Percentiles rank a stretch among this genome's conserved stretches.
phyloP scores from a whole-genome alignment of 64 coral and sea anemone species.

The Catalaphyllia jardinei region DNA sequence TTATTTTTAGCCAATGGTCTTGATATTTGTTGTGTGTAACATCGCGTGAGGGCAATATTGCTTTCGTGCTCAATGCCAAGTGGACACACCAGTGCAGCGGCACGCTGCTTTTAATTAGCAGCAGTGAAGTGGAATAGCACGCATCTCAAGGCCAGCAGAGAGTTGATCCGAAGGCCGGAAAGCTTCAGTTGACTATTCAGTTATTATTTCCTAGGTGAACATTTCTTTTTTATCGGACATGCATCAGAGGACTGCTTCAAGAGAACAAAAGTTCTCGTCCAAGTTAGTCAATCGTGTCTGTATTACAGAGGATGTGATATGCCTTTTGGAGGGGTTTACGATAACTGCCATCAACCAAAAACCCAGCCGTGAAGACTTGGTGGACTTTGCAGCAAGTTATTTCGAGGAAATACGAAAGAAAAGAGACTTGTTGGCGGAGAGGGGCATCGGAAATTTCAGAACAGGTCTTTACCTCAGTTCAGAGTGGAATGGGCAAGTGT shows the following conservation, averaged over 20 bases:
- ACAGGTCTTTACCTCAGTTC: slow-evolving; percentile 28
- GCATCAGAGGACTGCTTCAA: slow-evolving; percentile 20
- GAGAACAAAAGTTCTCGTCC: slow-evolving; percentile 10
- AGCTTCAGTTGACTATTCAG: no score
- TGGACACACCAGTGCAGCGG: not conserved
- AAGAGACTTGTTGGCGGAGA: slow-evolving; percentile 29
- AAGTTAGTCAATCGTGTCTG: not conserved
- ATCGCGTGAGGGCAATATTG: slow-evolving; percentile 19
- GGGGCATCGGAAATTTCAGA: slow-evolving; percentile 30
- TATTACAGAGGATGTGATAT: slow-evolving; percentile 50
- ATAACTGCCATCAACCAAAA: slow-evolving; percentile 30
- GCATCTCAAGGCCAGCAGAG: not conserved
- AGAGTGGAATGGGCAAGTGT: slow-evolving; percentile 41
- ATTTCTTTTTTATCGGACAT: not conserved
- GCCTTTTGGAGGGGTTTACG: slow-evolving; percentile 36
- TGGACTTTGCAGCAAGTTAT: slow-evolving; percentile 50
- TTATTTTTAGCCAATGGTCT: not conserved
- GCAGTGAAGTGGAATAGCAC: not conserved
- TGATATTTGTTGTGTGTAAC: not conserved
- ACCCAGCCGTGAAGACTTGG: slow-evolving; percentile 22
- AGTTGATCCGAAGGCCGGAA: not conserved
- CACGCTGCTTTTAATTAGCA: not conserved
- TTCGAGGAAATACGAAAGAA: slow-evolving; percentile 48
- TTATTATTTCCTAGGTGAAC: not conserved
- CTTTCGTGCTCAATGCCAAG: slow-evolving; percentile 5